These are phyloP conservation scores for Holacanthus passer DNA, from an alignment of 2,113 vertebrate genomes.

Conservation along the genomic window DNA sequence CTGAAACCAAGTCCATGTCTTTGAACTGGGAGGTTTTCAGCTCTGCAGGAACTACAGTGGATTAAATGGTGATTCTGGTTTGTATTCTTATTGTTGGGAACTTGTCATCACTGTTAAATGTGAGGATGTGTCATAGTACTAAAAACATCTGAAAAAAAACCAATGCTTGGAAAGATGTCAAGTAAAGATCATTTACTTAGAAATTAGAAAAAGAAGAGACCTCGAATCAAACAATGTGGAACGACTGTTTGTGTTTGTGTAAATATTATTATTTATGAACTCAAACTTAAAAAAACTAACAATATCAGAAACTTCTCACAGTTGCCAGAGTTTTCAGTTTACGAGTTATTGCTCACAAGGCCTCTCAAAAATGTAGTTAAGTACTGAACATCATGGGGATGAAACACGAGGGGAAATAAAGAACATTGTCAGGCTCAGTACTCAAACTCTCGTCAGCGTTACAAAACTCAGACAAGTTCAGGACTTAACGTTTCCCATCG, in stretches of 20 bases:
- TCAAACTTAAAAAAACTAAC: neutral
- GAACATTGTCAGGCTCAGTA: neutral
- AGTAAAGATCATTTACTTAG: neutral
- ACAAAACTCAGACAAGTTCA: constrained; percentile 11
- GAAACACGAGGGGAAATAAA: neutral
- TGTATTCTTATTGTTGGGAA: neutral
- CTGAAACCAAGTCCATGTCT: neutral
- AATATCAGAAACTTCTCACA: too few species aligned
- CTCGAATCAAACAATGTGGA: neutral
- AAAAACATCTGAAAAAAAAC: neutral
- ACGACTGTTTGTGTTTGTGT: too few species aligned
- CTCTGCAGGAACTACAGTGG: neutral
- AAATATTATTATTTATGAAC: neutral
- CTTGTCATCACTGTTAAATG: neutral
- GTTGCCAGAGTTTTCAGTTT: too few species aligned
- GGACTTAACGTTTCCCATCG: neutral
- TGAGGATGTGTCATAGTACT: neutral
- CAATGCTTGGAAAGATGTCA: neutral
- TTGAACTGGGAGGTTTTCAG: neutral
- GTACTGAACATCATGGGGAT: neutral
- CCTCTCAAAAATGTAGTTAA: neutral
- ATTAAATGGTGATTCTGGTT: neutral
- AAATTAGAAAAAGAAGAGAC: neutral
- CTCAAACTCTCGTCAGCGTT: neutral
- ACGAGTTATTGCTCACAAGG: neutral